Base-by-base conservation (phyloP, 2,888 invertebrate genomes). In the Polydrusus pterygomalis region DNA sequence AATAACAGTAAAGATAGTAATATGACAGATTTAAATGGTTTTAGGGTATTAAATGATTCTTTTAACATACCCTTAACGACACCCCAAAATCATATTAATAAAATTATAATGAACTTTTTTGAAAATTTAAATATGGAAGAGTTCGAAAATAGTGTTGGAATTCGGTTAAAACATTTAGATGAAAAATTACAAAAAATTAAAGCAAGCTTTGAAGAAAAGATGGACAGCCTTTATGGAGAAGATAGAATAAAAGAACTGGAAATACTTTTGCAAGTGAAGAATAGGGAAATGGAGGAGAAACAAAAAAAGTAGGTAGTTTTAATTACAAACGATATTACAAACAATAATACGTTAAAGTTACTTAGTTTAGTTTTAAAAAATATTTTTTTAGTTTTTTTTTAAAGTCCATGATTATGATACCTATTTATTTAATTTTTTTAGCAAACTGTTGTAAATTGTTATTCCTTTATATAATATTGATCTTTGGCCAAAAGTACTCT, bases 271-370 rank as follows among this genome's bases (percentile, higher is more conserved):
- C 79, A 82, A 56, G 84, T 84, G 15, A 84, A 84, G 63, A 79
- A 82, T 17, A 70, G 82, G 71, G 82, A 84, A 76, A 75, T 79
- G 34, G 78, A 82, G 69, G 83, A 84, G 45, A 82, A 83, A 79
- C 83, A 82, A 71, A 82, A 81, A 77, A 81, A 80, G 84, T 83
- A 79, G 80, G 80, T 78, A 3, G 25, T 25, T 25, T 25, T 25
- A 25, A 3, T 25, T 25, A 25, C n/a, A n/a, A n/a, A n/a, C n/a
- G n/a, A n/a, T n/a, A n/a, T n/a, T n/a, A n/a, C n/a, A n/a, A n/a
- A n/a, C n/a, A n/a, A n/a, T n/a, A n/a, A n/a, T n/a, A n/a, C n/a
- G n/a, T n/a, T n/a, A n/a, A n/a, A n/a, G n/a, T n/a, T n/a, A n/a
- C n/a, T n/a, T n/a, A n/a, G n/a, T n/a, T n/a, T n/a, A n/a, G n/a